Conservation (phyloP, 2,797 vertebrate genomes). For the Hemitrygon akajei region DNA sequence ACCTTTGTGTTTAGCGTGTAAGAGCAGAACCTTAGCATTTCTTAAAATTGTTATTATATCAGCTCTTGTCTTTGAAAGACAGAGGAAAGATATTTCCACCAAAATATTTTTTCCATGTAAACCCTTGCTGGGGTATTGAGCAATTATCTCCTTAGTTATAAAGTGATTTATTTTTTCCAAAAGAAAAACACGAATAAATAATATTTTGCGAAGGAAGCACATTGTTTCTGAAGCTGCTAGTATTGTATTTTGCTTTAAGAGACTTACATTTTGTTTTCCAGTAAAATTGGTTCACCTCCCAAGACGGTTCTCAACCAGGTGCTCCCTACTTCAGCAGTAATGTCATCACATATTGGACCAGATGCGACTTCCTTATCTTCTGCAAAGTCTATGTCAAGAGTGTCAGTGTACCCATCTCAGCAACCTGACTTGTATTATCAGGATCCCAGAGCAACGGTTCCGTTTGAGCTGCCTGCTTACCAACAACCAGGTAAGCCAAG, state of each 20-base stretch:
- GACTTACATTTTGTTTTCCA: conserved; percentile 45
- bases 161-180: too few relatives aligned
- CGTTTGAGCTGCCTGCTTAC: conserved; percentile 73
- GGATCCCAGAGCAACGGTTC: conserved; percentile 68
- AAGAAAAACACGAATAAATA: background rate
- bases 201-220: background rate
- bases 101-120: too few relatives aligned
- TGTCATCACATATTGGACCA: conserved; percentile 57
- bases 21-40: background rate
- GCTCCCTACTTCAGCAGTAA: conserved; percentile 65
- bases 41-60: background rate
- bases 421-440: conserved; percentile 81
- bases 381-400: conserved; percentile 71
- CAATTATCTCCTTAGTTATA: background rate
- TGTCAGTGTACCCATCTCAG: conserved; percentile 67
- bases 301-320: conserved; percentile 76
- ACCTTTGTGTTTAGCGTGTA: background rate
- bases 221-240: background rate
- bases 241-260: background rate
- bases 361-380: conserved; percentile 60
- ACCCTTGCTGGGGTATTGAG: background rate
- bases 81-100: background rate
- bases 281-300: conserved; percentile 74
- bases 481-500: conserved; percentile 69
- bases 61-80: background rate